phyloP scores from a whole-genome alignment of 53 echinoderm and acorn worm species.

The Antedon mediterranea region DNA sequence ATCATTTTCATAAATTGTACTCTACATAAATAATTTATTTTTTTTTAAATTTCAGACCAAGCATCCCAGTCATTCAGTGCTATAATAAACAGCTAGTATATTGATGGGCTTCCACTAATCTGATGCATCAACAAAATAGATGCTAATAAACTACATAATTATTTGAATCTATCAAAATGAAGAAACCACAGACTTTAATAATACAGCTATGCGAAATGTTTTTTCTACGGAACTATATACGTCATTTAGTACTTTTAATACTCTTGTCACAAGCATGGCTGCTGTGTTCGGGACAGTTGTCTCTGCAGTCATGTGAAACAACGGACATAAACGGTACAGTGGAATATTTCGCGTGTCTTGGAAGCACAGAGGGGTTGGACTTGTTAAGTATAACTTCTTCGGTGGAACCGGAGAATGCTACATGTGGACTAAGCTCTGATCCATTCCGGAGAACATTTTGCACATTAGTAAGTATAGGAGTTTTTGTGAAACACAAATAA shows the following conservation, averaged over 20 bases:
- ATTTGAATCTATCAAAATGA: neutral
- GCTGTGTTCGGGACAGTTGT: conserved; percentile 13
- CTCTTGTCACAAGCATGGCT: conserved; percentile 10
- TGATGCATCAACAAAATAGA: no score
- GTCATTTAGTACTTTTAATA: neutral
- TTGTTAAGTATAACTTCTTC: conserved; percentile 24
- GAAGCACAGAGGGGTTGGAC: conserved; percentile 34
- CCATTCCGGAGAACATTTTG: conserved; percentile 28
- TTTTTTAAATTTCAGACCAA: no score
- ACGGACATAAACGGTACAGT: conserved; percentile 31
- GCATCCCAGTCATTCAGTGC: no score
- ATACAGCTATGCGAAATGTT: neutral
- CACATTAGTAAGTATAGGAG: conserved; percentile 42
- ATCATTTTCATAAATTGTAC: no score
- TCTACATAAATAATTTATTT: no score
- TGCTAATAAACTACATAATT: no score
- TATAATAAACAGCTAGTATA: no score
- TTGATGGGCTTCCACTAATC: no score
- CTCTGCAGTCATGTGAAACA: conserved; percentile 35
- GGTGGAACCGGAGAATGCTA: conserved; percentile 58
- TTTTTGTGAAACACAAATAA: neutral
- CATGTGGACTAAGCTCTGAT: conserved; percentile 51
- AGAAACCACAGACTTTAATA: neutral
- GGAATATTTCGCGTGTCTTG: conserved; percentile 49
- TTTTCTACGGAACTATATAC: neutral